Percentiles rank a stretch among this genome's conserved stretches.
Conservation (phyloP, 2,797 vertebrate genomes). For the Sternotherus odoratus region DNA sequence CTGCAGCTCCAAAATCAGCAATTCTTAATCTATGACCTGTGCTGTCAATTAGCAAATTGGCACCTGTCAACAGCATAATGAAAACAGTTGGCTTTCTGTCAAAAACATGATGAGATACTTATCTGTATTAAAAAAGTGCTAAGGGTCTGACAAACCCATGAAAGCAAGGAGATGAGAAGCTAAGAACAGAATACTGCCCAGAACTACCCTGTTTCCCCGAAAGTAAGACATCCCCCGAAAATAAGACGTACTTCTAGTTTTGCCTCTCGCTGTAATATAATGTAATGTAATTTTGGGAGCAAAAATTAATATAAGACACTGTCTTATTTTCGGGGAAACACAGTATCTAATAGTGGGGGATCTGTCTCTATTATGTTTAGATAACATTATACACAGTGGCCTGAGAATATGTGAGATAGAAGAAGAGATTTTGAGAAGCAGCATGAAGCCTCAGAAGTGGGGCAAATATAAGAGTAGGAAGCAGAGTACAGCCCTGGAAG, state of each 20-base stretch:
- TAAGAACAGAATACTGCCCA: neutral
- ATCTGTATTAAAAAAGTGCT: neutral
- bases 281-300: too few relatives aligned
- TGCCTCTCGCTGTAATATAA: too few relatives aligned
- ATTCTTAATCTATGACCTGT: conserved; percentile 91
- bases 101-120: conserved; percentile 25
- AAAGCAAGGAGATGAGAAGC: neutral
- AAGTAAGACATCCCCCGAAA: too few relatives aligned
- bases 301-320: too few relatives aligned
- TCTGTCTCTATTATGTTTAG: neutral
- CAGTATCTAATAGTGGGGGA: neutral
- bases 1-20: conserved; percentile 92
- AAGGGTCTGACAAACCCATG: neutral
- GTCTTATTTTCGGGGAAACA: too few relatives aligned
- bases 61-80: conserved; percentile 83
- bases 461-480: neutral
- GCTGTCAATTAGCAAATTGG: conserved; percentile 93
- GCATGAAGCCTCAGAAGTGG: neutral
- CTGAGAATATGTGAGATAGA: neutral
- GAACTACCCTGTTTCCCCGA: too few relatives aligned
- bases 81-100: conserved; percentile 51
- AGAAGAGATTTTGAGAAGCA: neutral
- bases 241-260: too few relatives aligned
- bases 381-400: neutral
- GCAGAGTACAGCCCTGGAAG: neutral